Conservation (phyloP, 1,140 invertebrate genomes). For the Medauroidea extradentata region DNA sequence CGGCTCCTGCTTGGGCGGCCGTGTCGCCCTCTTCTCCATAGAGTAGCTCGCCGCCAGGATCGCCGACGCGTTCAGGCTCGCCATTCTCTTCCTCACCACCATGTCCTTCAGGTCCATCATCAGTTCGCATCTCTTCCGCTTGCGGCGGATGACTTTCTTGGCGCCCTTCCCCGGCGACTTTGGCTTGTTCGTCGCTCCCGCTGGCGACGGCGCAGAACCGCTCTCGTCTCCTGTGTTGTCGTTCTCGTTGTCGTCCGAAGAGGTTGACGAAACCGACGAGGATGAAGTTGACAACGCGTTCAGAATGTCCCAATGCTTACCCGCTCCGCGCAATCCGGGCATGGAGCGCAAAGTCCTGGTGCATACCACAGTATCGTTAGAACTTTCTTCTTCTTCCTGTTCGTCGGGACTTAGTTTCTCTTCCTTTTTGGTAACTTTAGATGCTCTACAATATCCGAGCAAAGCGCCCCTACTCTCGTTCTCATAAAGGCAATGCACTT, state of each 20-base stretch:
- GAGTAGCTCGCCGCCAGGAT: slow-evolving; percentile 86
- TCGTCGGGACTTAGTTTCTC: slow-evolving; percentile 22
- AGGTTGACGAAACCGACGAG: slow-evolving; percentile 32
- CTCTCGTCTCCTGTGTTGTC: slow-evolving; percentile 20
- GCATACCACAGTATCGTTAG: slow-evolving; percentile 44
- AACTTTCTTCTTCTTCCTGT: slow-evolving; percentile 18
- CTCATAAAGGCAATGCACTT: slow-evolving; percentile 87
- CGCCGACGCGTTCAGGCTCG: slow-evolving; percentile 86
- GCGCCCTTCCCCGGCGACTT: slow-evolving; percentile 15
- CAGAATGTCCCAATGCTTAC: slow-evolving; percentile 77
- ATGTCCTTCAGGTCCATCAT: slow-evolving; percentile 82
- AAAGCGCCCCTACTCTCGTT: slow-evolving; percentile 74
- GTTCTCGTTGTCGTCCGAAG: slow-evolving; percentile 22
- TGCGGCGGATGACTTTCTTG: slow-evolving; percentile 31
- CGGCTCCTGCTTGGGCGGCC: slow-evolving; percentile 41
- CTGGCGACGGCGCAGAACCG: slow-evolving; percentile 21
- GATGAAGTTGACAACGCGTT: slow-evolving; percentile 52
- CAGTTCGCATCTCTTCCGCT: slow-evolving; percentile 57
- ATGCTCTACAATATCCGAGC: slow-evolving; percentile 44
- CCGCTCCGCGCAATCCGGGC: slow-evolving; percentile 67
- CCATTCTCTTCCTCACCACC: slow-evolving; percentile 87
- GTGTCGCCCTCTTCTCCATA: slow-evolving; percentile 59
- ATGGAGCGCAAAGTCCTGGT: slow-evolving; percentile 63
- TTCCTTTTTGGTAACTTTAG: no score
- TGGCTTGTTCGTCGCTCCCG: slow-evolving; percentile 21